Base-by-base conservation (phyloP, 2,888 invertebrate genomes). In the Melieria omissa region DNA sequence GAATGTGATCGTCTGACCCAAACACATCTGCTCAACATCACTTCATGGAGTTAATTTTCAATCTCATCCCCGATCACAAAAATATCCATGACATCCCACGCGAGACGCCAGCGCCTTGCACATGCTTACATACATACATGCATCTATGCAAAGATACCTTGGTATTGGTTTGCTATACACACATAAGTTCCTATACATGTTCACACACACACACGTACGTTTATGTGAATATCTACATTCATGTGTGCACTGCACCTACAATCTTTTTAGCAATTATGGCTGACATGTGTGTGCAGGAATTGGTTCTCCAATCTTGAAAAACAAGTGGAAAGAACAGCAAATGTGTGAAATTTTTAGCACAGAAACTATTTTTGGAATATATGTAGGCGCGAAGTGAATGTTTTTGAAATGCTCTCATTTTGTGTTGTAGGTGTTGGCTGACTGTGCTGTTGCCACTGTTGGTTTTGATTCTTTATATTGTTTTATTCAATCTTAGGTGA, bases 311-410 rank as follows among this genome's bases (percentile, higher is more conserved):
- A 29, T 29, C 29, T 29, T 1, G n/a, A 47, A 62, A 44, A 62
- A 62, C 14, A 41, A 58, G 46, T 46, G 6, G 16, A 62, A 69
- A 70, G 60, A 65, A 61, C 66, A 73, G 60, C 65, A 73, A 73
- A 72, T 74, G 67, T 47, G 72, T 71, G 71, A 68, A 65, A 71
- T 76, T 73, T 72, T 78, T 76, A 70, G 73, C 76, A 75, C 70
- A 72, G 62, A 70, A 77, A 73, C 76, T 79, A 78, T 79, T 79
- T 78, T 79, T 76, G 75, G 77, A 76, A 75, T 69, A 66, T 70
- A 67, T 73, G 77, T 76, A 75, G 75, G 75, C 76, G 76, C 73
- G 29, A 55, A 52, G 45, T 46, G 16, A 9, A 66, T 52, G 66
- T 58, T 55, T n/a, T 63, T 58, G 45, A 60, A 45, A 52, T 49